These are phyloP conservation scores for Corythornis cristatus DNA, from an alignment of 2,113 vertebrate species.

Conservation along the genomic window DNA sequence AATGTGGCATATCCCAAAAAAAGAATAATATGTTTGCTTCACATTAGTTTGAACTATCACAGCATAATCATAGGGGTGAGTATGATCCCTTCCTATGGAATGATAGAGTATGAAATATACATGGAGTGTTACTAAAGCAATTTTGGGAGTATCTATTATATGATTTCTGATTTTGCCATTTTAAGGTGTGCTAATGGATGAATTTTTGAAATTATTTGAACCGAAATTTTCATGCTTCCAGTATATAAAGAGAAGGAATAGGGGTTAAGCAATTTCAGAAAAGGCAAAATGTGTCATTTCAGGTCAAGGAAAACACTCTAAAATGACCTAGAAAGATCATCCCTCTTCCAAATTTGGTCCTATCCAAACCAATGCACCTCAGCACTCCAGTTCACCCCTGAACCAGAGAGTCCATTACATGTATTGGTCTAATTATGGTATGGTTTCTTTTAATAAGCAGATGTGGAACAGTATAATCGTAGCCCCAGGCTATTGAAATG, in stretches of 20 bases:
- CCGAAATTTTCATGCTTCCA: neutral
- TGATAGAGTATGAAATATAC: neutral
- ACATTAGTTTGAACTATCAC: neutral
- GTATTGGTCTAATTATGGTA: constrained; percentile 11
- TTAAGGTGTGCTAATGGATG: neutral
- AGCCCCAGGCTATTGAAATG: neutral
- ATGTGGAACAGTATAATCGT: neutral
- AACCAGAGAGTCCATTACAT: constrained; percentile 14
- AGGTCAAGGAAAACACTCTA: neutral
- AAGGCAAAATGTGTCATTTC: neutral
- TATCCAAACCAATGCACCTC: neutral
- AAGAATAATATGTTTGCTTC: neutral
- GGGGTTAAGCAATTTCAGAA: neutral
- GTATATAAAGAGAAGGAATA: neutral
- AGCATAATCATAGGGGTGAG: neutral
- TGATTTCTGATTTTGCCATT: neutral
- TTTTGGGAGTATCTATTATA: neutral
- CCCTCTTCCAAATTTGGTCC: neutral
- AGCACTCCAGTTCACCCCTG: constrained; percentile 5
- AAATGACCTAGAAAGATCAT: neutral
- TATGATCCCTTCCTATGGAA: neutral
- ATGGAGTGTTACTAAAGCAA: neutral
- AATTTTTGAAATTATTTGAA: neutral
- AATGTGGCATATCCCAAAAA: neutral
- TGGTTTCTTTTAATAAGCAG: constrained; percentile 46